Evolutionary conservation across 2,113 vertebrate species (phyloP).

Genomic region (Corythoichthys haematopterus): DNA sequence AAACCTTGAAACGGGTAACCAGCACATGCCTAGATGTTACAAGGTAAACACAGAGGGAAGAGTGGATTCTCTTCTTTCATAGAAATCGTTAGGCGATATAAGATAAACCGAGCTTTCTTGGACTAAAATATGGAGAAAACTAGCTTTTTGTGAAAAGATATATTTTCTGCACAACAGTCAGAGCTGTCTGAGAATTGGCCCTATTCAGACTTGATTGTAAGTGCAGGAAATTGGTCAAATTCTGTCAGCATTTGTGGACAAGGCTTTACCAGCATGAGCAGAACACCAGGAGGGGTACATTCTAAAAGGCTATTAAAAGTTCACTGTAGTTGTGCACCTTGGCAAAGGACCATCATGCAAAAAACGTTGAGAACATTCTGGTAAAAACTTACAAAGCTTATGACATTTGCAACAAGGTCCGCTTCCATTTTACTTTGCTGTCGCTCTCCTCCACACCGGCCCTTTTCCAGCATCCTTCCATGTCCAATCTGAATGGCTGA

Average conservation of each 20-base stretch:
- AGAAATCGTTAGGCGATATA: too few species aligned
- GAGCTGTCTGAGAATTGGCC: too few species aligned
- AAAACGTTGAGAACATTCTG: not conserved
- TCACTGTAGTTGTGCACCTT: not conserved
- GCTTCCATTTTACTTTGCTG: conserved; percentile 42
- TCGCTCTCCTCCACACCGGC: conserved; percentile 14
- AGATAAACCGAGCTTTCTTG: too few species aligned
- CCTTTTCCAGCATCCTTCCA: not conserved
- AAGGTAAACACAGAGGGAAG: too few species aligned
- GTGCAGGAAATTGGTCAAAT: not conserved
- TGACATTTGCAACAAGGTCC: conserved; percentile 58
- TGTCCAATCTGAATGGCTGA: conserved; percentile 60
- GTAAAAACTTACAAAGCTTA: conserved; percentile 21
- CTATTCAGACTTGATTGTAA: not conserved
- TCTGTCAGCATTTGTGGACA: not conserved
- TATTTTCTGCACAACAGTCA: too few species aligned
- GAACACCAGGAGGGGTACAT: not conserved
- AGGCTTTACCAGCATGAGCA: not conserved
- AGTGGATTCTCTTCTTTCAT: too few species aligned
- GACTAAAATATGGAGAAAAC: too few species aligned
- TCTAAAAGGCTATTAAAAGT: not conserved
- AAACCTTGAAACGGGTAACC: too few species aligned
- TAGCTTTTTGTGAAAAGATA: too few species aligned
- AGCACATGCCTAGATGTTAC: too few species aligned
- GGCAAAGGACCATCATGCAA: not conserved